Conservation (phyloP, 2,797 vertebrate genomes). For the Darevskia nairensis region DNA sequence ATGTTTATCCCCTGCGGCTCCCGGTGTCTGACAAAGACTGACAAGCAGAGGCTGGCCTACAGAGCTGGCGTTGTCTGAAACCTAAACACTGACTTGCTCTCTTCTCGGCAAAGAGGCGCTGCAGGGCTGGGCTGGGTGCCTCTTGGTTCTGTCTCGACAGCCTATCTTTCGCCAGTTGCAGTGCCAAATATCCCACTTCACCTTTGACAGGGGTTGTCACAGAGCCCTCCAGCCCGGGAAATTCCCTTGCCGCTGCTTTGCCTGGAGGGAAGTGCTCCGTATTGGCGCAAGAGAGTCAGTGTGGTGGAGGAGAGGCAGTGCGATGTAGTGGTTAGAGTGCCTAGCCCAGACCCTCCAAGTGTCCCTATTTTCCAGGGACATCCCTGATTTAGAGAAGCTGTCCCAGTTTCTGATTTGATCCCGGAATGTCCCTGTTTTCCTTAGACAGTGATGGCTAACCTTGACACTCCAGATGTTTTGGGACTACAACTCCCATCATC, state of each 20-base stretch:
- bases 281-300: neutral
- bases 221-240: neutral
- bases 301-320: neutral
- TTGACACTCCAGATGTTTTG: too few relatives aligned
- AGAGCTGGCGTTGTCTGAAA: conserved; percentile 63
- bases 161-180: conserved; percentile 56
- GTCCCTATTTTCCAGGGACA: too few relatives aligned
- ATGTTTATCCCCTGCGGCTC: conserved; percentile 66
- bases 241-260: neutral
- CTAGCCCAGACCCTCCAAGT: too few relatives aligned
- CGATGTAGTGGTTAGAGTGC: too few relatives aligned
- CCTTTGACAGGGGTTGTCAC: conserved; percentile 18
- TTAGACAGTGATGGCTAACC: too few relatives aligned
- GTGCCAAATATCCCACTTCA: conserved; percentile 33
- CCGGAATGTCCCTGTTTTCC: too few relatives aligned
- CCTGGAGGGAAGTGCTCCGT: neutral
- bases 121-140: conserved; percentile 61
- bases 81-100: conserved; percentile 15
- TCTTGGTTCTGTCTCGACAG: conserved; percentile 42
- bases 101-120: conserved; percentile 51
- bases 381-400: too few relatives aligned
- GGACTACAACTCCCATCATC: too few relatives aligned
- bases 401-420: too few relatives aligned
- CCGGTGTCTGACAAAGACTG: conserved; percentile 69
- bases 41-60: conserved; percentile 68